A percentile compares a stretch with the other conserved stretches of the same genome.
Evolutionary conservation across 2,888 invertebrate genomes (phyloP).

Genomic region (Cerastoderma edule): DNA sequence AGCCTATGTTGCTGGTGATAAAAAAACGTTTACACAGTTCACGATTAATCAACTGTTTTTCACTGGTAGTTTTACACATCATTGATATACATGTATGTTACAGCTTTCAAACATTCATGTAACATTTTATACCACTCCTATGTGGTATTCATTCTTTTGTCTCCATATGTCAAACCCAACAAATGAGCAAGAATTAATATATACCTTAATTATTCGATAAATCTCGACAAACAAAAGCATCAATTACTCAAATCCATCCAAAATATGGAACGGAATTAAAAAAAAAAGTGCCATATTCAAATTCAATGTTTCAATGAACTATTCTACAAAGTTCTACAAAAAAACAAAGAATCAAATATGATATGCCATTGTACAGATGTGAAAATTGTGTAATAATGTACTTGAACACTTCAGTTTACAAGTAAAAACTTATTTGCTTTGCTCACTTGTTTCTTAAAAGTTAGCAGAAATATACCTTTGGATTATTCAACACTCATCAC

Average conservation of each 20-base stretch:
- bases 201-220: background rate
- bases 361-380: background rate
- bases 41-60: too few species aligned
- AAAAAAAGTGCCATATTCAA: too few species aligned
- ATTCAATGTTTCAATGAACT: background rate
- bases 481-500: background rate
- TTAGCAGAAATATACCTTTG: background rate
- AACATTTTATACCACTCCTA: too few species aligned
- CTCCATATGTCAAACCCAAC: background rate
- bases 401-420: background rate
- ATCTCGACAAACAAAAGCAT: background rate
- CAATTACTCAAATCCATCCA: too few species aligned
- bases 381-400: background rate
- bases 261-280: too few species aligned
- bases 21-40: too few species aligned
- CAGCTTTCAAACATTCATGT: too few species aligned
- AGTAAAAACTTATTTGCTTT: background rate
- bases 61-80: too few species aligned
- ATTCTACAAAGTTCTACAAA: background rate
- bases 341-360: background rate
- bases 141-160: too few species aligned
- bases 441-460: background rate
- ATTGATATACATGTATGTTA: too few species aligned
- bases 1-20: too few species aligned
- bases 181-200: background rate